A percentile compares a stretch with the other conserved stretches of the same genome.
These are phyloP conservation scores for Malurus alboscapulatus DNA, from an alignment of 2,113 vertebrate species.

Conservation along the genomic window DNA sequence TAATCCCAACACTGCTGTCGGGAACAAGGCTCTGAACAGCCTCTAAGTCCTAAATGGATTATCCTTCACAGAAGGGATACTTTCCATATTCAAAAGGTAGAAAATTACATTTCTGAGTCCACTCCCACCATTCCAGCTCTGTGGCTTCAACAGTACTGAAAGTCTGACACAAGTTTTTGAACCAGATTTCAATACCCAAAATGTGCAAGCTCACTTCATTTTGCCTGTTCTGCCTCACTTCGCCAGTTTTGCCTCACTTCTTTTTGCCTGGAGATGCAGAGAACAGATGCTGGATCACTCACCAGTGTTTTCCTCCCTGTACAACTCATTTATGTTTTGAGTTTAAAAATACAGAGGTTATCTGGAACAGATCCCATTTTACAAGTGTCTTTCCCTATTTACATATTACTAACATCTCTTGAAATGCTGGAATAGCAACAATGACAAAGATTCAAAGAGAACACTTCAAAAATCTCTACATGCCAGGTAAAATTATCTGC, in stretches of 20 bases:
- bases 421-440: background rate
- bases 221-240: background rate
- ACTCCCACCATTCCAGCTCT: background rate
- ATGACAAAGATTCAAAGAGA: background rate
- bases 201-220: accelerated
- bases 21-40: background rate
- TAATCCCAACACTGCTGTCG: background rate
- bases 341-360: background rate
- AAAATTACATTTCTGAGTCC: background rate
- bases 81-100: background rate
- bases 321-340: background rate
- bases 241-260: background rate
- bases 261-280: background rate
- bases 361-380: background rate
- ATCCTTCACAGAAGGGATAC: background rate
- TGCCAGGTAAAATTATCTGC: background rate
- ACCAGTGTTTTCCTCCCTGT: background rate
- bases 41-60: background rate
- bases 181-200: background rate
- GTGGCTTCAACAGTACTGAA: accelerated
- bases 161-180: background rate
- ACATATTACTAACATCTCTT: background rate
- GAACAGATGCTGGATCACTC: no score
- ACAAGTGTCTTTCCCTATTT: background rate
- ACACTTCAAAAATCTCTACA: background rate